Base-by-base conservation (phyloP, 2,888 invertebrate species). In the Heliconius ismenius region DNA sequence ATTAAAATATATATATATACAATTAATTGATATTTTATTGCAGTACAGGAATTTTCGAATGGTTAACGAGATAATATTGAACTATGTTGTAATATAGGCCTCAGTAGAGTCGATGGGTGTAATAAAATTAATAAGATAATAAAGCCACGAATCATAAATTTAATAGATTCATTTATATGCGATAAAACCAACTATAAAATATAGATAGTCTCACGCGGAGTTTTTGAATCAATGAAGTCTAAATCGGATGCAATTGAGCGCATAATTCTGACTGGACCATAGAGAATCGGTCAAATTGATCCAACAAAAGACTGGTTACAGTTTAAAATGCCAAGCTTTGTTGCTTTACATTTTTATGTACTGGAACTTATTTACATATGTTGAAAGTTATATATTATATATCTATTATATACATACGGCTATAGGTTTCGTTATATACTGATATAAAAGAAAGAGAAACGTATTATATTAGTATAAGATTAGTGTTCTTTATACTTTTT, bases 141-240 rank as follows among this genome's bases (percentile, higher is more conserved):
- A 80, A 79, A 79, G 15, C 77, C 88, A 86, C 85, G 85, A 87
- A 88, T 90, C 88, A 91, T 92, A 91, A 90, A 91, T 89, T 90
- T 92, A 89, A 92, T 89, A 87, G 89, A 87, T 92, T 92, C 91
- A 92, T 93, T 92, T 92, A 90, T 88, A 89, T 84, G 87, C 90
- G 90, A 92, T 92, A 92, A 93, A 93, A 89, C 84, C 84, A 85
- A 88, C 91, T 89, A 91, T 92, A 92, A 92, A 93, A 87, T 90
- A 90, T 90, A 32, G 32, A 88, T 85, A 86, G 85, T 88, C 89
- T 88, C 90, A 91, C 90, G 89, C 87, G 89, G 87, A 87, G 88
- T 86, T 87, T 90, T 88, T 87, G 87, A 88, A 85, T 90, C 90
- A 92, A 90, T 90, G 89, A 88, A 87, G 83, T 85, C 86, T 90